Conservation (phyloP, 2,113 vertebrate genomes). For the Centropristis striata region DNA sequence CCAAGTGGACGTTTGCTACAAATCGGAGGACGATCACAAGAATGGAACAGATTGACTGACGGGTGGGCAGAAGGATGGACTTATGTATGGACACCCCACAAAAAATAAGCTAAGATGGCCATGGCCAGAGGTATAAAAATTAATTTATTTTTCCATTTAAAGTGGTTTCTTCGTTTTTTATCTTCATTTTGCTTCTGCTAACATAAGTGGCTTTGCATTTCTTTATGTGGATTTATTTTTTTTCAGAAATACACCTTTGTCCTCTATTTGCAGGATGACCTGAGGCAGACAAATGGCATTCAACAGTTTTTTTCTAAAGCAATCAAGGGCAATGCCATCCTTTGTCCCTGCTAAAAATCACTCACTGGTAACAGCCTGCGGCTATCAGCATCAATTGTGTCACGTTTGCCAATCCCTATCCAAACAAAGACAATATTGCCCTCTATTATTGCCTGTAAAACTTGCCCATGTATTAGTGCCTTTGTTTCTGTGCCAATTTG, state of each 20-base stretch:
- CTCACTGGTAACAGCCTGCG: slow-evolving; percentile 42
- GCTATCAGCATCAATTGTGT: slow-evolving; percentile 37
- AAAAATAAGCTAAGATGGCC: no score
- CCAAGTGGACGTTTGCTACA: no score
- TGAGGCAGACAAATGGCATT: slow-evolving; percentile 4
- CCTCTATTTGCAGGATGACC: slow-evolving; percentile 3
- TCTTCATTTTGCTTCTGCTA: neutral
- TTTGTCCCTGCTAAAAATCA: slow-evolving; percentile 42
- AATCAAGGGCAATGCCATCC: slow-evolving; percentile 4
- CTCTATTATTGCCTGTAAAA: slow-evolving; percentile 48
- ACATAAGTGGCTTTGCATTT: slow-evolving; percentile 5
- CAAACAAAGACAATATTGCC: slow-evolving; percentile 65
- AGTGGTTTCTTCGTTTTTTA: neutral
- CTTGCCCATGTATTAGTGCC: slow-evolving; percentile 43
- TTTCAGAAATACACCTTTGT: neutral
- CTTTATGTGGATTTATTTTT: neutral
- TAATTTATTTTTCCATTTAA: neutral
- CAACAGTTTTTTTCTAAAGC: slow-evolving; percentile 25
- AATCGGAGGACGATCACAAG: no score
- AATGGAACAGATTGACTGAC: no score
- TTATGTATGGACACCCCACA: no score
- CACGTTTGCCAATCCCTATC: slow-evolving; percentile 34
- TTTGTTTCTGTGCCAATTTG: slow-evolving; percentile 53
- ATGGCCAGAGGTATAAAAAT: no score
- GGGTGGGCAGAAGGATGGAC: no score